Evolutionary conservation across 2,888 invertebrate species (phyloP).

Genomic region (Xestobium rufovillosum): DNA sequence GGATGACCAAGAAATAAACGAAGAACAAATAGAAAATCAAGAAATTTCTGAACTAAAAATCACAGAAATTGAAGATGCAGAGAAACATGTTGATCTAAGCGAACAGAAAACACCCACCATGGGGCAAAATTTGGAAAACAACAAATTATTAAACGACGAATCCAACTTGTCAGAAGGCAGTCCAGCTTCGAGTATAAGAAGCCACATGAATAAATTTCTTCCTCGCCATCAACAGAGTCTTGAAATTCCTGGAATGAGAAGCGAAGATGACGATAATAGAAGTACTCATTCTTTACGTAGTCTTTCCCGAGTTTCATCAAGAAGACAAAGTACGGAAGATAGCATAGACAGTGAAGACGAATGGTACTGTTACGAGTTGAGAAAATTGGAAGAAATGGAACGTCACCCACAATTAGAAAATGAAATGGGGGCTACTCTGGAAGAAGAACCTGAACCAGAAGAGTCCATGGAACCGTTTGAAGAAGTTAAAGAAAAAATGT

Average conservation of each 20-base stretch:
- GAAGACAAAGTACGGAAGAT: constrained; percentile 86
- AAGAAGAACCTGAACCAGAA: constrained; percentile 53
- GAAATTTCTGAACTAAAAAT: constrained; percentile 27
- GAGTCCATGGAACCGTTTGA: constrained; percentile 56
- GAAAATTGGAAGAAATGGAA: constrained; percentile 81
- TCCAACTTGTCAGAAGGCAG: constrained; percentile 54
- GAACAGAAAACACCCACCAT: constrained; percentile 37
- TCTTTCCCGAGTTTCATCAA: constrained; percentile 74
- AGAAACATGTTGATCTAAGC: constrained; percentile 17
- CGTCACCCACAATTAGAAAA: constrained; percentile 60
- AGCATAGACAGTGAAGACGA: constrained; percentile 91
- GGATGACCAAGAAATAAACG: constrained; percentile 52
- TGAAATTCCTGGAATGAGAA: constrained; percentile 61
- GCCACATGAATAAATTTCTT: constrained; percentile 52
- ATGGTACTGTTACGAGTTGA: constrained; percentile 84
- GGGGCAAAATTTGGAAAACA: constrained; percentile 42
- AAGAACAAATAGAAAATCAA: constrained; percentile 30
- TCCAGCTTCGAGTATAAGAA: constrained; percentile 55
- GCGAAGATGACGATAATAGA: constrained; percentile 73
- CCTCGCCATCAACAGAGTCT: constrained; percentile 69
- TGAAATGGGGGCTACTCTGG: constrained; percentile 53
- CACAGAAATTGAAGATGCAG: constrained; percentile 14
- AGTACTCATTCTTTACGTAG: constrained; percentile 85
- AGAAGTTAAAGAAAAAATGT: constrained; percentile 71
- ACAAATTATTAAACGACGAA: constrained; percentile 47